Evolutionary conservation across 2,113 vertebrate species (phyloP), one percentile per base, ranked within the genome.

Genomic region (Nycticorax nycticorax): DNA sequence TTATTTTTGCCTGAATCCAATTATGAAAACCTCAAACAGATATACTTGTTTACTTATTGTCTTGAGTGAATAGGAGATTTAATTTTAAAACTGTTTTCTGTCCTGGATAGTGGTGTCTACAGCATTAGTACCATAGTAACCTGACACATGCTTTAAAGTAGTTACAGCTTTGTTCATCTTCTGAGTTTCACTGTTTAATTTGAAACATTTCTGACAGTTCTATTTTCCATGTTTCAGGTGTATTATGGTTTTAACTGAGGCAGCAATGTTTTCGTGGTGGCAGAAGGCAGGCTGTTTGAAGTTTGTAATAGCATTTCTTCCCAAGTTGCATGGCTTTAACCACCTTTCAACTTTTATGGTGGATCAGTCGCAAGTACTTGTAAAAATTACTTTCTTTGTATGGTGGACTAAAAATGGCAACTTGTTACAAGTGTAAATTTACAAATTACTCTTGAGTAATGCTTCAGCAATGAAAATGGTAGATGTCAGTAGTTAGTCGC

Each of bases 291-390:
- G 53, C 43, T 84, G 27, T 92, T 86, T 48, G 57, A 92, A 85
- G 85, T 27, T n/a, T 50, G 47, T 56, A n/a, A 28, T 9, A 55
- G 48, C 37, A 39, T 83, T 96, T 95, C 55, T 95, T 93, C 27
- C 14, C 14, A 48, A 50, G 63, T 81, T 92, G 48, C 47, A 66
- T 52, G 81, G 24, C 53, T 92, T 79, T 95, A 85, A 69, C 32
- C 32, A 68, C 62, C 68, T 96, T 96, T 95, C 80, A 95, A 60
- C 73, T 94, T 95, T 89, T 93, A 91, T 75, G 66, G 83, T 66
- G 35, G 39, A 53, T 75, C 9, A 14, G 73, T 96, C 73, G 59
- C 91, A 92, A 85, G 69, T 78, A 85, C 76, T 87, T 92, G 89
- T 24, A 75, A 93, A 84, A 95, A 95, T 95, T 24, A 43, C 79